Conservation (phyloP, 2,113 vertebrate species). For the Setophaga kirtlandii region DNA sequence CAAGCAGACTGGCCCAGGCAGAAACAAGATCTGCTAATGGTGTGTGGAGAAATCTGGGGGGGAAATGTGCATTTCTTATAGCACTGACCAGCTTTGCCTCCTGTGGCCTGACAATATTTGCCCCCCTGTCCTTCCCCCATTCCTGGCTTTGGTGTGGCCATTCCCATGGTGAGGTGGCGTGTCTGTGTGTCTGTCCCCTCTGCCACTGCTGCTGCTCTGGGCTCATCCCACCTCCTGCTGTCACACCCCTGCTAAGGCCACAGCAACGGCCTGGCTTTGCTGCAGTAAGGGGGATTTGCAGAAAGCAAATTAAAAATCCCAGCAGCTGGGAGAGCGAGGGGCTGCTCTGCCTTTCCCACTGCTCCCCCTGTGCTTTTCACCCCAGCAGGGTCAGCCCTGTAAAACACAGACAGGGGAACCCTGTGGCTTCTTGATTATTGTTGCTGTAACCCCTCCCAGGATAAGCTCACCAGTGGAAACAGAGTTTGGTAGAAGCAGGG, state of each 20-base stretch:
- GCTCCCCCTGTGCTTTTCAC: neutral
- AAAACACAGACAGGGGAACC: neutral
- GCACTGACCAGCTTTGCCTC: neutral
- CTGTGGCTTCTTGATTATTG: neutral
- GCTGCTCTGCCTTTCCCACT: fast-evolving
- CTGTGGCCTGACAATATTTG: neutral
- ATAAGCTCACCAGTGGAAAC: neutral
- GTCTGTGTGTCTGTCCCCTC: fast-evolving
- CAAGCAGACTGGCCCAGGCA: neutral
- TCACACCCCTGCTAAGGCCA: fast-evolving
- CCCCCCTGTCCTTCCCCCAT: neutral
- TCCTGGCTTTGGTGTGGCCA: fast-evolving
- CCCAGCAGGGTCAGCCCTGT: fast-evolving
- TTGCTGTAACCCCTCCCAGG: neutral
- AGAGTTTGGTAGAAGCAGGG: fast-evolving
- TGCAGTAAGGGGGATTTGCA: neutral
- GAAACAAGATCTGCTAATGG: neutral
- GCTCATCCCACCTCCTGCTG: fast-evolving
- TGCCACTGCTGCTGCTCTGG: neutral
- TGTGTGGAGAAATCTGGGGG: neutral
- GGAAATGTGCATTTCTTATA: neutral
- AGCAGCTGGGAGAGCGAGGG: neutral
- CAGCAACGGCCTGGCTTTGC: fast-evolving
- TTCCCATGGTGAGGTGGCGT: fast-evolving
- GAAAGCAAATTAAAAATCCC: neutral